Conservation (phyloP, 2,113 vertebrate genomes). For the Marmota monax region DNA sequence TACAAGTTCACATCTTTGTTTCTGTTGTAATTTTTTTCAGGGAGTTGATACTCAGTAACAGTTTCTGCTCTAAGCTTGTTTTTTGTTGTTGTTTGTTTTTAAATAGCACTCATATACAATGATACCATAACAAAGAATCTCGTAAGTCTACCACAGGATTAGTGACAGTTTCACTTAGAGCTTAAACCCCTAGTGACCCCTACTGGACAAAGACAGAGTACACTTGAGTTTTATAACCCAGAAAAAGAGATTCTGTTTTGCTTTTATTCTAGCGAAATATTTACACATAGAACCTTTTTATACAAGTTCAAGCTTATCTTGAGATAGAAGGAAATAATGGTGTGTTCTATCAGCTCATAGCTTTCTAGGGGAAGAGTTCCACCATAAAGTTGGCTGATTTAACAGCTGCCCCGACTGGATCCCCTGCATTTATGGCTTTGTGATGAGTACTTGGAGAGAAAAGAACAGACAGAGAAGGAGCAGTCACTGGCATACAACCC, state of each 20-base stretch:
- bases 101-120: not conserved
- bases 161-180: not conserved
- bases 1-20: constrained; percentile 6
- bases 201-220: constrained; percentile 69
- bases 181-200: constrained; percentile 70
- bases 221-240: constrained; percentile 48
- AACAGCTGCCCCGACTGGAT: not conserved
- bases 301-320: constrained; percentile 54
- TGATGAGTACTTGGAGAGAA: constrained; percentile 30
- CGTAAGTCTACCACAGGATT: not conserved
- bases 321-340: not conserved
- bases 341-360: not conserved
- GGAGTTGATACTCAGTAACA: no score
- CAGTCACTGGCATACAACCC: not conserved
- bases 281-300: constrained; percentile 9
- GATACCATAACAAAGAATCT: constrained; percentile 24
- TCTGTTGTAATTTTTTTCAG: not conserved
- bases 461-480: constrained; percentile 13
- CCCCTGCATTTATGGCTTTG: constrained; percentile 26
- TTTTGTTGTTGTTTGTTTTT: no score
- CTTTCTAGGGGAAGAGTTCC: not conserved
- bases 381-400: not conserved
- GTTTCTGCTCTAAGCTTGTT: no score
- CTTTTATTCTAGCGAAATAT: constrained; percentile 59
- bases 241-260: constrained; percentile 51